Evolutionary conservation across 1,140 invertebrate species (phyloP).

Genomic region (Platyscapa corneri): DNA sequence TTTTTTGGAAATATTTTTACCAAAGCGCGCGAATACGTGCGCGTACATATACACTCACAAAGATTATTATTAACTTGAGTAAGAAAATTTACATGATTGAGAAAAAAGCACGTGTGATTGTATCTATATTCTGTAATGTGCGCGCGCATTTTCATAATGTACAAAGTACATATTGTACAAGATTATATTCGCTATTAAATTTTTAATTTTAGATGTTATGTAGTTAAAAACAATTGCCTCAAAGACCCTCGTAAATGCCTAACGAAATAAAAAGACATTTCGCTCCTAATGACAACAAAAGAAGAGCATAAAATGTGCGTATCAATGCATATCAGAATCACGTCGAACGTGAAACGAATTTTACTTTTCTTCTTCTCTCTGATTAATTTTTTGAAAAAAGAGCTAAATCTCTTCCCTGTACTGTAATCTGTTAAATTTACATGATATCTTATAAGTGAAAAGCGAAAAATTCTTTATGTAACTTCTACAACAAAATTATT

Average conservation of each 20-base stretch:
- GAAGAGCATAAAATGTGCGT: conserved; percentile 41
- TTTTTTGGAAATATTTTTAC: conserved; percentile 52
- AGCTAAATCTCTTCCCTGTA: conserved; percentile 22
- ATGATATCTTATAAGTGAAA: conserved; percentile 2
- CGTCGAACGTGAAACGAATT: conserved; percentile 39
- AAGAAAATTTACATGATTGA: conserved; percentile 39
- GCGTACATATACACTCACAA: conserved; percentile 41
- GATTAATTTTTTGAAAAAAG: conserved; percentile 9
- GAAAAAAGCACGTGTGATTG: conserved; percentile 37
- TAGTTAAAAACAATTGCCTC: conserved; percentile 54
- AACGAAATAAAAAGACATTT: conserved; percentile 34
- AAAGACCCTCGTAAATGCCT: conserved; percentile 28
- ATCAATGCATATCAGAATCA: conserved; percentile 51
- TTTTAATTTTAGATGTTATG: conserved; percentile 47
- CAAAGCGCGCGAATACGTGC: conserved; percentile 30
- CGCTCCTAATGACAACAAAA: conserved; percentile 25
- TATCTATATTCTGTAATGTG: conserved; percentile 25
- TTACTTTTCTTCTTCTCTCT: conserved; percentile 28
- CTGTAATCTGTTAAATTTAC: not conserved
- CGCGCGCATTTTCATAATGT: conserved; percentile 48
- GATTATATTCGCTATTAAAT: conserved; percentile 55
- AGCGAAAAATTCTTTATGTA: conserved; percentile 14
- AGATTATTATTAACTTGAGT: conserved; percentile 31
- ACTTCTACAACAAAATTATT: not conserved
- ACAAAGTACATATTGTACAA: conserved; percentile 57